Conservation (phyloP, 2,888 invertebrate species). For the Dryocosmus kuriphilus region DNA sequence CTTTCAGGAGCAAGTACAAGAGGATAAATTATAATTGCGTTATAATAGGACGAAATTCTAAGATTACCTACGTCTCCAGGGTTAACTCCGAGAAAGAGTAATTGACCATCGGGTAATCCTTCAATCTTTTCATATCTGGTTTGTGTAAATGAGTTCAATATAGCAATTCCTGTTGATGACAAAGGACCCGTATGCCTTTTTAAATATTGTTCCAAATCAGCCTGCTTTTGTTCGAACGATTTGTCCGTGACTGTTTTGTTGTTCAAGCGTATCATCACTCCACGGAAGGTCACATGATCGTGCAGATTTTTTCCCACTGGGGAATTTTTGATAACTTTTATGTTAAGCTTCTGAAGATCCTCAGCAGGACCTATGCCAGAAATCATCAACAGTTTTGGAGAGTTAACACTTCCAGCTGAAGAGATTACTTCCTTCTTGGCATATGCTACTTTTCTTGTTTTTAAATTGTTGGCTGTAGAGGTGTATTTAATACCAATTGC, state of each 20-base stretch:
- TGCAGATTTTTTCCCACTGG: constrained; percentile 90
- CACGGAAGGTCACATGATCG: constrained; percentile 84
- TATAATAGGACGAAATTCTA: constrained; percentile 79
- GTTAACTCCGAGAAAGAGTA: background rate
- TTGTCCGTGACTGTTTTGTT: constrained; percentile 64
- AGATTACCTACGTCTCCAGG: constrained; percentile 87
- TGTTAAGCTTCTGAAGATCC: constrained; percentile 85
- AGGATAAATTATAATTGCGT: constrained; percentile 44
- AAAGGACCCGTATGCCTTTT: constrained; percentile 79
- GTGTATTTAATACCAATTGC: constrained; percentile 87
- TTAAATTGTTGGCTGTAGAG: constrained; percentile 80
- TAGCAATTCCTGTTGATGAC: constrained; percentile 78
- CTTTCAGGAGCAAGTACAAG: constrained; percentile 86
- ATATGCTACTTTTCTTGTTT: constrained; percentile 79
- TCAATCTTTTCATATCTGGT: constrained; percentile 78
- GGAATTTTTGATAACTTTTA: constrained; percentile 85
- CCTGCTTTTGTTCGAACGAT: constrained; percentile 65
- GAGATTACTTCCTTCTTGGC: constrained; percentile 88
- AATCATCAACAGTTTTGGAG: constrained; percentile 93
- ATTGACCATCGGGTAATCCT: constrained; percentile 83
- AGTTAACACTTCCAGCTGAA: constrained; percentile 90
- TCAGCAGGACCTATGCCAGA: constrained; percentile 86
- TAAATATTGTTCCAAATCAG: constrained; percentile 78
- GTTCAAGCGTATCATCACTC: constrained; percentile 71
- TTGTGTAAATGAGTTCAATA: constrained; percentile 82